Evolutionary conservation across 2,797 vertebrate species (phyloP).

Genomic region (Arnoldichthys spilopterus): DNA sequence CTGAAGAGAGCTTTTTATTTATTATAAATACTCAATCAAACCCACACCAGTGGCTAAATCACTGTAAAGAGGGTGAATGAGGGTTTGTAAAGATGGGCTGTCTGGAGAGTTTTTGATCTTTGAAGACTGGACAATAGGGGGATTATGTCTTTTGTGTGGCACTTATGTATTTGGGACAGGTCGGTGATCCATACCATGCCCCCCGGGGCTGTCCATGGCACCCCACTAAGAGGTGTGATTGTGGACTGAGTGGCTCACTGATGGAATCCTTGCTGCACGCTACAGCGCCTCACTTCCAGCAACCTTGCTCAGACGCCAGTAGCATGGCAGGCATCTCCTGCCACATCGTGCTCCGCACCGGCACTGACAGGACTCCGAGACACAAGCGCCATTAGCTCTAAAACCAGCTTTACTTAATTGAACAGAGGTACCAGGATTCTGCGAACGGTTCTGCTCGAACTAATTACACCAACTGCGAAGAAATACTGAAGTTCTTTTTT

Average conservation of each 20-base stretch:
- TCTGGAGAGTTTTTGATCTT: conserved; percentile 19
- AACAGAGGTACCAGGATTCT: conserved; percentile 17
- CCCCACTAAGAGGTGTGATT: conserved; percentile 16
- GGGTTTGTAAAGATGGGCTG: neutral
- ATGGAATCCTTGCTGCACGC: conserved; percentile 17
- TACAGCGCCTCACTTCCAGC: conserved; percentile 22
- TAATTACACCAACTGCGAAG: conserved; percentile 32
- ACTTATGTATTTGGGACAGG: neutral
- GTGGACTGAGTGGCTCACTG: conserved; percentile 34
- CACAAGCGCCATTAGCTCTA: conserved; percentile 29
- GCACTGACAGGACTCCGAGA: neutral
- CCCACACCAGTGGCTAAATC: neutral
- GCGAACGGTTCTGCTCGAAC: conserved; percentile 19
- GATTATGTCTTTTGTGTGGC: conserved; percentile 2
- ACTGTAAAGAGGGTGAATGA: conserved; percentile 1
- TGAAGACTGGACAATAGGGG: conserved; percentile 11
- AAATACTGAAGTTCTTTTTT: neutral
- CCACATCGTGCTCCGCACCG: neutral
- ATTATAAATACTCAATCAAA: neutral
- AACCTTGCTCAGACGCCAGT: conserved; percentile 12
- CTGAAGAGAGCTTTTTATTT: conserved; percentile 4
- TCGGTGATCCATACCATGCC: conserved; percentile 3
- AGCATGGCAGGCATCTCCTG: neutral
- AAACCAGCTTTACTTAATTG: conserved; percentile 32
- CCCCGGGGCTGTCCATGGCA: conserved; percentile 26